Evolutionary conservation across 1,140 invertebrate species (phyloP), one percentile per base, ranked within the genome.

Genomic region (Riptortus pedestris): DNA sequence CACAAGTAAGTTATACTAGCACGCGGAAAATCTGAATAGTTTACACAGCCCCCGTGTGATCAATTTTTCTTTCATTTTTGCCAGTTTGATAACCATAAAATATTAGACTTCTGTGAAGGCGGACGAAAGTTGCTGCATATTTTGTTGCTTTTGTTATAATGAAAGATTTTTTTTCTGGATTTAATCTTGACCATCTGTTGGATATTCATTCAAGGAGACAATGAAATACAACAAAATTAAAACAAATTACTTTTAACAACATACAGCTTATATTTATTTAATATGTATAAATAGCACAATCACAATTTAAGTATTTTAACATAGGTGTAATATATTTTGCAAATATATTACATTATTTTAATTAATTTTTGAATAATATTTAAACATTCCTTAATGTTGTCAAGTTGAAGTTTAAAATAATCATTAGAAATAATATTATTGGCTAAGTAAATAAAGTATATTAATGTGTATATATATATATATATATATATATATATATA

Each of bases 241-340:
- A 7, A 38, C 31, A 38, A 38, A 38, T 38, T 38, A 38, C 31
- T 55, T 55, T 18, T 55, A 55, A 55, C 51, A 55, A 55, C 51
- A 26, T 55, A 55, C 51, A 55, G 51, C 51, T 55, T 59, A 59
- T 59, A 59, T 59, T 33, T 38, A 38, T 38, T 31, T 33, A n/a
- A 59, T 59, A 59, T 11, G 9, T 59, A 59, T 59, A 59, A 59
- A 59, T 59, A 59, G 57, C 57, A 59, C 57, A 59, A 59, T 59
- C 57, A 59, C 57, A 59, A 31, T 33, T 59, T 59, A 18, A 31
- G 18, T 59, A 59, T 31, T 33, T 33, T 29, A 31, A 59, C 26
- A 59, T 29, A 11, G 24, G 2, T 59, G 9, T 33, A 5, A 59
- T 20, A 4, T 31, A 29, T 16, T 24, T 24, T 24, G 26, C 16